Evolutionary conservation across 2,797 vertebrate genomes (phyloP).

Genomic region (Sphenopsis melanotis): DNA sequence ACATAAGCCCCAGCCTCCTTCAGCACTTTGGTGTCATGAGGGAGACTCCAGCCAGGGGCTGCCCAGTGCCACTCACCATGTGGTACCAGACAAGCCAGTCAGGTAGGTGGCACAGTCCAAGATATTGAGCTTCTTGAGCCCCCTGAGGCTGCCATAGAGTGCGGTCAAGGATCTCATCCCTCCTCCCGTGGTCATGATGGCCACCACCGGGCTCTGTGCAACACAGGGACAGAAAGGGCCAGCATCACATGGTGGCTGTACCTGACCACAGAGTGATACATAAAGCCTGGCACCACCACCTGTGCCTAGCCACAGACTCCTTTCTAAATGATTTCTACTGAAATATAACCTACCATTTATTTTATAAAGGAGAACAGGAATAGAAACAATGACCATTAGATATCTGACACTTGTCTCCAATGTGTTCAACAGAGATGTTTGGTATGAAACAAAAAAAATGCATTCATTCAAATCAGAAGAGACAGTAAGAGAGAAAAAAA

Average conservation of each 20-base stretch:
- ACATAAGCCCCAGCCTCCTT: not conserved
- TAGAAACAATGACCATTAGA: not conserved
- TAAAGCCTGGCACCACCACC: not conserved
- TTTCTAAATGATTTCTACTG: not conserved
- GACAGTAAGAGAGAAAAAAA: not conserved
- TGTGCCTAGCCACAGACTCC: fast-evolving
- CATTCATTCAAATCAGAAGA: not conserved
- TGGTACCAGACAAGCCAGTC: conserved; percentile 85
- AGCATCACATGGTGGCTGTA: fast-evolving
- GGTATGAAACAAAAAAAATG: not conserved
- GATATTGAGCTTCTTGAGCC: conserved; percentile 77
- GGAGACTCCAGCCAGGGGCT: not conserved
- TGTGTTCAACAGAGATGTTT: not conserved
- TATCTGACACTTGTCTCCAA: not conserved
- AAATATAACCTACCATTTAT: not conserved
- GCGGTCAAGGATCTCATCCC: conserved; percentile 83
- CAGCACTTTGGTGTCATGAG: fast-evolving
- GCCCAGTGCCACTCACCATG: conserved; percentile 76
- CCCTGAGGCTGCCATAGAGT: conserved; percentile 78
- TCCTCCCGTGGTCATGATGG: conserved; percentile 85
- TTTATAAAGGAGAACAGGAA: not conserved
- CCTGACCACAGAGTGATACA: not conserved
- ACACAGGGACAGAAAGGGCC: not conserved
- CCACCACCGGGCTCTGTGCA: conserved; percentile 78
- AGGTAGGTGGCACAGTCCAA: conserved; percentile 81